phyloP scores from a whole-genome alignment of 1,140 invertebrate genomes.

The Pogonomyrmex barbatus region DNA sequence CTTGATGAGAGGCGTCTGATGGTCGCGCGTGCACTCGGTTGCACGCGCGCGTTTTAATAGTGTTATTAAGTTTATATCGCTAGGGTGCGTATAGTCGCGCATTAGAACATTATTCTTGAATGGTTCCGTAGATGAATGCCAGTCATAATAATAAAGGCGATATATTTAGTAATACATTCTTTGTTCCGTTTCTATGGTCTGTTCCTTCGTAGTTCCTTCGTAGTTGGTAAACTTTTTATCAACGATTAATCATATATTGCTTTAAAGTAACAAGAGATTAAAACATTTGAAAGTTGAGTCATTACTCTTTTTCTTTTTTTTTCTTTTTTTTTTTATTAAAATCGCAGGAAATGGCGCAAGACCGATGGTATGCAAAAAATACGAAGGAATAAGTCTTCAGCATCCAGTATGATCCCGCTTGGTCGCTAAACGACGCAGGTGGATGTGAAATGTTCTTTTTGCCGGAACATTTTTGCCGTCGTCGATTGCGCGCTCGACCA shows the following conservation, averaged over 20 bases:
- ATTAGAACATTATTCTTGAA: conserved; percentile 18
- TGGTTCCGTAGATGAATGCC: not conserved
- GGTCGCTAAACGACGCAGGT: conserved; percentile 33
- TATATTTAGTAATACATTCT: not conserved
- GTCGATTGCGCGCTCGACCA: conserved; percentile 38
- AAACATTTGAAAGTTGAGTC: conserved; percentile 6
- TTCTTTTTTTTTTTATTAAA: conserved; percentile 10
- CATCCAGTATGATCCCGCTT: conserved; percentile 30
- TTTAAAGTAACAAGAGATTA: not conserved
- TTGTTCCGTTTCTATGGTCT: too few relatives aligned
- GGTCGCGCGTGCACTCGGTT: conserved; percentile 24
- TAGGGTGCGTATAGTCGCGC: not conserved
- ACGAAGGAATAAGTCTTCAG: conserved; percentile 15
- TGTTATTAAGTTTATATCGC: conserved; percentile 45
- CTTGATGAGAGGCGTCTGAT: conserved; percentile 32
- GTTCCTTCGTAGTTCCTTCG: not conserved
- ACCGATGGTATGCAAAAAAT: conserved; percentile 16
- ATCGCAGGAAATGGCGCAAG: conserved; percentile 27
- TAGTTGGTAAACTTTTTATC: not conserved
- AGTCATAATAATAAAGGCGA: not conserved
- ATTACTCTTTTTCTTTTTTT: not conserved
- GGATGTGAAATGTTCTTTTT: conserved; percentile 58
- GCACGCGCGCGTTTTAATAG: conserved; percentile 30
- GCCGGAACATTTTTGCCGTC: conserved; percentile 36
- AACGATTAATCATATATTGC: not conserved